A percentile compares a stretch with the other conserved stretches of the same genome.
phyloP scores from a whole-genome alignment of 2,888 invertebrate genomes.

The Esperia sulphurella region DNA sequence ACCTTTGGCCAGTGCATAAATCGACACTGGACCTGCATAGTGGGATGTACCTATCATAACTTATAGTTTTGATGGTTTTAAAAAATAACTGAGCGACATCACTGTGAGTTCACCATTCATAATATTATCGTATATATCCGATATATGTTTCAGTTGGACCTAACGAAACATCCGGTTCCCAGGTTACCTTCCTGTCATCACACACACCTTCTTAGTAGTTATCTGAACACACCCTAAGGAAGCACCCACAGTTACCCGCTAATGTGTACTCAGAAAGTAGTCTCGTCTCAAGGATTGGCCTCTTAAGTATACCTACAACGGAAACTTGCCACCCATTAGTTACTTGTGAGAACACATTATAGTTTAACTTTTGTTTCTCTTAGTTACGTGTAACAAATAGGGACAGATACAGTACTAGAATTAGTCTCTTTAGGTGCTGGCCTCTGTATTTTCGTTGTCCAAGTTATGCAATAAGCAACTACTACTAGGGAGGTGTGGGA shows the following conservation, averaged over 20 bases:
- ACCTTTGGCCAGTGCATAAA: no score
- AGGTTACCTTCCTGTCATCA: no score
- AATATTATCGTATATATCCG: no score
- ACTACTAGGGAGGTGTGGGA: no score
- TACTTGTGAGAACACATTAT: constrained; percentile 69
- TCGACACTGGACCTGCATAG: no score
- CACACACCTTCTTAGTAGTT: not conserved
- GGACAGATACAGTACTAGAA: constrained; percentile 16
- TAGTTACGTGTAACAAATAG: constrained; percentile 46
- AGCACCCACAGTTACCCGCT: constrained; percentile 54
- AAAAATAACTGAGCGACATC: no score
- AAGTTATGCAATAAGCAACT: not conserved
- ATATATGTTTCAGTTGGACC: no score
- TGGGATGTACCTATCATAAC: no score
- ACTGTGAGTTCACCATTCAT: no score
- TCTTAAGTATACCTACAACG: constrained; percentile 61
- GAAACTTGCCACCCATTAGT: constrained; percentile 73
- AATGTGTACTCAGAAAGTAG: constrained; percentile 74
- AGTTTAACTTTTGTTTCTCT: constrained; percentile 67
- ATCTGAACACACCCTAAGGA: constrained; percentile 23
- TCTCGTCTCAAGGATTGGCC: constrained; percentile 65
- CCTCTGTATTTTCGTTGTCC: not conserved
- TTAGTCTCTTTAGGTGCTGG: not conserved
- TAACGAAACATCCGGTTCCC: no score
- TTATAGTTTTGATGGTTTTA: no score